phyloP scores from a whole-genome alignment of 1,140 invertebrate species.

The Drosophila hydei region DNA sequence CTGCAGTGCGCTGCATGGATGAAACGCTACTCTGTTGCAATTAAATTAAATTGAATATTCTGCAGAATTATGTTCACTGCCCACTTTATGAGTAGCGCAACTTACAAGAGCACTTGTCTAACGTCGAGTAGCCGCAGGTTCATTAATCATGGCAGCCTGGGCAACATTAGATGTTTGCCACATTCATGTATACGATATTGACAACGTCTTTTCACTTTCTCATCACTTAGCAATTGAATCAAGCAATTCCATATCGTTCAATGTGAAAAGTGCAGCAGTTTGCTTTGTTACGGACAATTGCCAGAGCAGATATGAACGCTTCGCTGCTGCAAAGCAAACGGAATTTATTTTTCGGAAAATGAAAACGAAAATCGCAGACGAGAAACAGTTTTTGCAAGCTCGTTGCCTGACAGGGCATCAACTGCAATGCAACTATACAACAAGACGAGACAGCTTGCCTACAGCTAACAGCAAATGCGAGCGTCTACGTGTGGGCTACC shows the following conservation, averaged over 20 bases:
- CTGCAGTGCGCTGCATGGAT: background rate
- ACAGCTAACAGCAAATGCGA: background rate
- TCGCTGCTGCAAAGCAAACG: conserved; percentile 39
- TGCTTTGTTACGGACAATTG: conserved; percentile 7
- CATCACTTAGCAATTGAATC: conserved; percentile 9
- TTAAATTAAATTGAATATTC: conserved; percentile 49
- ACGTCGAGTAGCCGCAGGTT: too few species aligned
- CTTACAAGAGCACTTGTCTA: background rate
- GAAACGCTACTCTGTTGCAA: conserved; percentile 14
- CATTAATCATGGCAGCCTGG: too few species aligned
- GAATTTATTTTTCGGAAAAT: conserved; percentile 32
- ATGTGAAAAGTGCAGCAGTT: conserved; percentile 17
- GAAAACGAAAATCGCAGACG: conserved; percentile 55
- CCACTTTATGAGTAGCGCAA: too few species aligned
- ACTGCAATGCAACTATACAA: conserved; percentile 36
- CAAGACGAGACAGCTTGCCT: background rate
- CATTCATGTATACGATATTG: too few species aligned
- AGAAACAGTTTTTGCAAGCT: conserved; percentile 65
- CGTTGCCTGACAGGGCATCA: conserved; percentile 59
- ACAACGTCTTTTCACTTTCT: background rate
- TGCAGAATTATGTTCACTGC: background rate
- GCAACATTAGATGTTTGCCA: too few species aligned
- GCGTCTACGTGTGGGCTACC: background rate
- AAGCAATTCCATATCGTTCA: conserved; percentile 25
- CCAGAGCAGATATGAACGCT: conserved; percentile 7